Conservation (phyloP, 1,140 invertebrate species). For the Lordiphosa stackelbergi region DNA sequence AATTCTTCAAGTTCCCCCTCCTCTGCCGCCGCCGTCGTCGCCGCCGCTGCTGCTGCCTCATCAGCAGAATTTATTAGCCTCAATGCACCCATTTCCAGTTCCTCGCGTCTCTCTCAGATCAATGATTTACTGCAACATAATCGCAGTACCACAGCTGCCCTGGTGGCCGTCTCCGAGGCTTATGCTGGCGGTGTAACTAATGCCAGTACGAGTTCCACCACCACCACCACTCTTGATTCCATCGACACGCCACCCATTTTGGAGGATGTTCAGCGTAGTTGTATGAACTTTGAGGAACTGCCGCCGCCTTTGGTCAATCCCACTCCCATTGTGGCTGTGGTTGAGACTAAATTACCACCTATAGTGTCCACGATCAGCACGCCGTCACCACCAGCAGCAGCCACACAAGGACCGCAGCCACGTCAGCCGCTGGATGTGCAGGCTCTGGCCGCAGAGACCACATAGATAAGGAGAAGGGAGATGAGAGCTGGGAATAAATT, state of each 20-base stretch:
- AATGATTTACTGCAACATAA: constrained; percentile 74
- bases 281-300: constrained; percentile 57
- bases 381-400: neutral
- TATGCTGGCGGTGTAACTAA: constrained; percentile 28
- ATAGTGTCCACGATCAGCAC: constrained; percentile 13
- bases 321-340: constrained; percentile 59
- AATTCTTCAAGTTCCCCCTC: neutral
- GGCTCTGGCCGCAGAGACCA: constrained; percentile 9
- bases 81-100: constrained; percentile 59
- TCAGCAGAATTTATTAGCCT: constrained; percentile 61
- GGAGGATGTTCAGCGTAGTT: constrained; percentile 54
- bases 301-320: constrained; percentile 62
- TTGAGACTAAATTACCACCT: constrained; percentile 35
- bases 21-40: neutral
- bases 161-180: constrained; percentile 63
- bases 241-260: constrained; percentile 68
- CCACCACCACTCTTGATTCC: constrained; percentile 34
- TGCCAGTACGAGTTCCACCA: constrained; percentile 11
- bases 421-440: constrained; percentile 50
- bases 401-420: constrained; percentile 31
- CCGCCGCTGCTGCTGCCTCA: constrained; percentile 10
- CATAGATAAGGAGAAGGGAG: constrained; percentile 3
- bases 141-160: constrained; percentile 65
- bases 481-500: constrained; percentile 51
- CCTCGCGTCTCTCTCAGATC: constrained; percentile 70